Conservation (phyloP, 2,113 vertebrate species). For the Pseudorhombus dupliciocellatus region DNA sequence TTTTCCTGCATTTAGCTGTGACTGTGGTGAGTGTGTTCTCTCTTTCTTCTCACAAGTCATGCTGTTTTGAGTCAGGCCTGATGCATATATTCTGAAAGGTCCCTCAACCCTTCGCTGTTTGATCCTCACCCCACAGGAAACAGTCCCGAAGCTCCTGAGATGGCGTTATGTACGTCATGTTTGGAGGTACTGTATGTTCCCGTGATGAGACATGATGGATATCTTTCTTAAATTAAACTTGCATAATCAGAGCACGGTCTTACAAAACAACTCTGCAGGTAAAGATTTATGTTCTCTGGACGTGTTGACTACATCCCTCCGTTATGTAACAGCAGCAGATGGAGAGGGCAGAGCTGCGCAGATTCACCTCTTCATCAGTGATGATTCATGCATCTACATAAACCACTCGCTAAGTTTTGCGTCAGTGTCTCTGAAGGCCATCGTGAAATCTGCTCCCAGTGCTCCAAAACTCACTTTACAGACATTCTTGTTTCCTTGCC, state of each 20-base stretch:
- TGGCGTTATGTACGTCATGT: neutral
- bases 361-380: conserved; percentile 27
- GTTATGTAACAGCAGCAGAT: conserved; percentile 57
- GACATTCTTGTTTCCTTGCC: no score
- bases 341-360: conserved; percentile 15
- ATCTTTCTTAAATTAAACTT: conserved; percentile 8
- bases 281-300: conserved; percentile 13
- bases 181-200: neutral
- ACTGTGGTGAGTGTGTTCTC: no score
- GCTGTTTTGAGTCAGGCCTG: neutral
- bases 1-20: no score
- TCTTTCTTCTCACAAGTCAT: no score
- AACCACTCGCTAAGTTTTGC: conserved; percentile 5
- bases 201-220: conserved; percentile 29
- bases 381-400: conserved; percentile 26
- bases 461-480: no score
- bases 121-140: neutral
- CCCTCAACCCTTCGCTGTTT: neutral
- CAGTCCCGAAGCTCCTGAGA: neutral
- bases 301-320: conserved; percentile 3
- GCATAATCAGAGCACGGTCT: conserved; percentile 18
- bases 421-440: conserved; percentile 17
- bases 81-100: neutral
- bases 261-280: neutral
- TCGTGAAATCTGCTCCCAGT: neutral